Conservation (phyloP, 23 tunicate genomes). For the Ciona savignyi region DNA sequence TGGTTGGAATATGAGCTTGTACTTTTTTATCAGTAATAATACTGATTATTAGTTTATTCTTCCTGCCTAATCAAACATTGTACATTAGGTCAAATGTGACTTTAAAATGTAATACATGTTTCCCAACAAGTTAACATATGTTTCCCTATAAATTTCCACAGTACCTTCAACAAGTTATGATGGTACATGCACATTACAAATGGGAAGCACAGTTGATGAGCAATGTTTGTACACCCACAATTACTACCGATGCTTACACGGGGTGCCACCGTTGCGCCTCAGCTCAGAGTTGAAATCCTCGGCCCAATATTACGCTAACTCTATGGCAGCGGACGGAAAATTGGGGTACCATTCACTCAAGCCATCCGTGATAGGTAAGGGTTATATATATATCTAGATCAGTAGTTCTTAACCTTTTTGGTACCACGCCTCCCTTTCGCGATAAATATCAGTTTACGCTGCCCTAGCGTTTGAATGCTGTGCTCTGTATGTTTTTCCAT, state of each 20-base stretch:
- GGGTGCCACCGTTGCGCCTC: slow-evolving; percentile 7
- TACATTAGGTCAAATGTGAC: no score
- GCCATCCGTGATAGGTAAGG: not conserved
- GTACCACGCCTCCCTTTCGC: no score
- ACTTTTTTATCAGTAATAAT: no score
- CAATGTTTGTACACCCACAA: slow-evolving; percentile 19
- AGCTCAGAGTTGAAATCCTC: not conserved
- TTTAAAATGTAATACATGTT: no score
- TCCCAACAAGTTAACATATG: no score
- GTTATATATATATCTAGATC: not conserved
- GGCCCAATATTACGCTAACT: slow-evolving; percentile 11
- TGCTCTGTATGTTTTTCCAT: no score
- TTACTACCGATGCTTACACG: slow-evolving; percentile 17
- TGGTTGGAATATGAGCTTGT: no score
- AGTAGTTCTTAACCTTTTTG: no score
- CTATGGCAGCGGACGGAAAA: slow-evolving; percentile 3
- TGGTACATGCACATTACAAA: not conserved
- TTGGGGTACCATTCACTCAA: not conserved
- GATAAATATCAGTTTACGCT: no score
- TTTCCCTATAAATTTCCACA: not conserved
- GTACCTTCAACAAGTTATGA: not conserved
- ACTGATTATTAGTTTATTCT: no score
- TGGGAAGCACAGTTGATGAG: not conserved
- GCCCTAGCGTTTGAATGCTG: not conserved
- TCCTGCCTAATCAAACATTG: no score